These are phyloP conservation scores for Heterohyrax brucei DNA, from an alignment of 2,797 vertebrate genomes.

Conservation along the genomic window DNA sequence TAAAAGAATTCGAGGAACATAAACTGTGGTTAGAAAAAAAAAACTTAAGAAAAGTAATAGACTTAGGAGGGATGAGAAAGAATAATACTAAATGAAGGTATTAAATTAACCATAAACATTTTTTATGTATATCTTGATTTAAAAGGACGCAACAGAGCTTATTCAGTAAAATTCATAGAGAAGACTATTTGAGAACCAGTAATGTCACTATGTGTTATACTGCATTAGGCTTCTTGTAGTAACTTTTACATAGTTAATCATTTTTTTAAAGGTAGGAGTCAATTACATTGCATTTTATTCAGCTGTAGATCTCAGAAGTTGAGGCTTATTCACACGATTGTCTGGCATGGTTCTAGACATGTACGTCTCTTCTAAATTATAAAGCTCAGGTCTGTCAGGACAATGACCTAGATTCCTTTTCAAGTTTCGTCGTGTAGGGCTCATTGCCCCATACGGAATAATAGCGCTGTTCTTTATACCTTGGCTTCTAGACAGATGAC, in stretches of 20 bases:
- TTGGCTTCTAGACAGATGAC: constrained; percentile 64
- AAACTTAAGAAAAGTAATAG: neutral
- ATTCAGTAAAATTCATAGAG: constrained; percentile 64
- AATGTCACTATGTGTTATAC: neutral
- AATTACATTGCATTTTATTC: constrained; percentile 41
- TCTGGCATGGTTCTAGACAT: constrained; percentile 55
- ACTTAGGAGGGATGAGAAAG: neutral
- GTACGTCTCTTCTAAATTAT: constrained; percentile 47
- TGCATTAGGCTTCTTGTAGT: neutral
- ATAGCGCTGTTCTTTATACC: constrained; percentile 68
- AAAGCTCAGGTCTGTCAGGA: constrained; percentile 74
- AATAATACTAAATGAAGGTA: neutral
- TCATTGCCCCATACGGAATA: constrained; percentile 26
- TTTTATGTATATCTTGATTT: neutral
- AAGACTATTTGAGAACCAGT: neutral
- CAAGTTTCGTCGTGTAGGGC: constrained; percentile 76
- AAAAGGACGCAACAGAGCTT: neutral
- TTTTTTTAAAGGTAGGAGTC: constrained; percentile 40
- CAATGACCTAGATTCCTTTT: constrained; percentile 78
- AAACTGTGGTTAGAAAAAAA: neutral
- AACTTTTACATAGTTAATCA: neutral
- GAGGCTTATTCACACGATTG: constrained; percentile 39
- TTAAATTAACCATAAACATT: constrained; percentile 17
- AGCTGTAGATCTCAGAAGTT: constrained; percentile 58
- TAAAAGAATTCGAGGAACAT: constrained; percentile 8